Percentiles rank a stretch among this genome's conserved stretches.
phyloP scores from a whole-genome alignment of 1,140 invertebrate species.

The Caenorhabditis latens region DNA sequence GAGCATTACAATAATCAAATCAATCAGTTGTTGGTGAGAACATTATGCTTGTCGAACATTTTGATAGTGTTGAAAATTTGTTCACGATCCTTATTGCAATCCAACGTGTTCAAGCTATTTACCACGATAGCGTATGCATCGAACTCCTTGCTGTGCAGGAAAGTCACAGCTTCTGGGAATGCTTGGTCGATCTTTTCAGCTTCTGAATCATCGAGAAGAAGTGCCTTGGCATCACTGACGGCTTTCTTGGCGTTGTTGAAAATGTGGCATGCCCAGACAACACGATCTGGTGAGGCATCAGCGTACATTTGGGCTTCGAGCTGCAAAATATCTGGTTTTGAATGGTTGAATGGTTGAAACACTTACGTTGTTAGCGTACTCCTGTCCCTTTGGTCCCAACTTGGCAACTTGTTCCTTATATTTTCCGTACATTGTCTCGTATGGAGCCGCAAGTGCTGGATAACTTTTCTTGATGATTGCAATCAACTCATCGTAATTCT shows the following conservation, averaged over 20 bases:
- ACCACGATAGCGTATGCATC: constrained; percentile 23
- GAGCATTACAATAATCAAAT: too few species aligned
- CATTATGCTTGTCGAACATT: constrained; percentile 18
- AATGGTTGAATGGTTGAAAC: neutral
- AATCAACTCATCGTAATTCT: constrained; percentile 21
- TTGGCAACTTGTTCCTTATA: constrained; percentile 47
- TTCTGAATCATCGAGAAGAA: constrained; percentile 1
- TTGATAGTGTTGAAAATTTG: constrained; percentile 50
- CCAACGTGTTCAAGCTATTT: constrained; percentile 5
- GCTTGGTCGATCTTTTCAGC: constrained; percentile 13
- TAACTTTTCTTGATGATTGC: constrained; percentile 30
- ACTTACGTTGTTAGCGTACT: constrained; percentile 19
- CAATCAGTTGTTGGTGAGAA: neutral
- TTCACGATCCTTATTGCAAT: constrained; percentile 18
- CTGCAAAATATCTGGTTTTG: neutral
- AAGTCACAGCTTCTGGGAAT: constrained; percentile 21
- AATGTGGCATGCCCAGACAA: constrained; percentile 35
- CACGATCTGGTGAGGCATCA: constrained; percentile 20
- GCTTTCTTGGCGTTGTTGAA: constrained; percentile 32
- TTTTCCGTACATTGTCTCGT: constrained; percentile 22
- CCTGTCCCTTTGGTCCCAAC: constrained; percentile 46
- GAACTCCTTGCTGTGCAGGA: constrained; percentile 31
- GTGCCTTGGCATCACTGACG: constrained; percentile 3
- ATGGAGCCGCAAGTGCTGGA: constrained; percentile 10
- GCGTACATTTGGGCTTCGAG: constrained; percentile 46